Base-by-base conservation (phyloP, 2,888 invertebrate genomes). In the Phorcus lineatus region DNA sequence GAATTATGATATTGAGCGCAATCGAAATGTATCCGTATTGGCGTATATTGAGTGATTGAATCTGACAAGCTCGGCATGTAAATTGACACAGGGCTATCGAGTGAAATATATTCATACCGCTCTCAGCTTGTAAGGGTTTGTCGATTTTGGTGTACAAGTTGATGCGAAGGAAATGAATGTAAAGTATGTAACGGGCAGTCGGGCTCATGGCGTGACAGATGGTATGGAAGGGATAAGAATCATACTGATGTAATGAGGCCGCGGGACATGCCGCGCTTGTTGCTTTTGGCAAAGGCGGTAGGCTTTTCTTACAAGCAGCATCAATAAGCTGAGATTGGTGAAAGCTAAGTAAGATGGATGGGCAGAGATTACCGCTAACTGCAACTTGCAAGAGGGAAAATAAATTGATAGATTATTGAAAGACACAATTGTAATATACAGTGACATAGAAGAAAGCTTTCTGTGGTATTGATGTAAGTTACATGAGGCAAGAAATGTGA, bases 41-140 rank as follows among this genome's bases (percentile, higher is more conserved):
- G 70, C 36, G 70, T 70, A 70, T 70, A 36, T 67, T 70, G 70
- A 70, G 70, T 36, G 70, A 70, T 70, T 70, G 70, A 70, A 70
- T 40, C 70, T 31, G 70, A 70, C 70, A 70, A 19, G 40, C 70
- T 9, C n/a, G 19, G 70, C 70, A 31, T 70, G 70, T 70, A 70
- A 70, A 36, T 70, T 70, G 70, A 70, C 70, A 70, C 70, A 70
- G 40, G 70, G 40, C 70, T 70, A 70, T 70, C 36, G 70, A 40
- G 40, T 70, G 70, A 70, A 70, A 70, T 70, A 70, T 70, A 70
- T 70, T 70, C 70, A 70, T 70, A 36, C 31, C 24, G 62, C 28
- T 62, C 28, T 62, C 24, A 28, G 19, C 62, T 22, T 62, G 62
- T 62, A 28, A 47, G 62, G 31, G 36, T 31, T 31, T 31, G 70